phyloP scores from a whole-genome alignment of 2,797 vertebrate species.

The Microcaecilia unicolor region DNA sequence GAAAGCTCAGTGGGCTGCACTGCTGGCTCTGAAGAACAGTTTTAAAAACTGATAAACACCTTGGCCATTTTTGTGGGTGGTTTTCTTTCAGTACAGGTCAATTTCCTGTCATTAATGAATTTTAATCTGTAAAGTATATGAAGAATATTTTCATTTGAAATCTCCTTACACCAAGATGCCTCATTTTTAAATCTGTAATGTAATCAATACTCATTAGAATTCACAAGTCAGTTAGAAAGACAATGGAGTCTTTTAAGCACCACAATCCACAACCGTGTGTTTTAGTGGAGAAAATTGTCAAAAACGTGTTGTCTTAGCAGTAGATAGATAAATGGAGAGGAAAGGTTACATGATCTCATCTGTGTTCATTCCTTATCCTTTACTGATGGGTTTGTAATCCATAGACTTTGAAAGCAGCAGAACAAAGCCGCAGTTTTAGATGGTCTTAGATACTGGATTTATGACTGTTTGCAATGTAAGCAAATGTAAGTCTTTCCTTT shows the following conservation, averaged over 20 bases:
- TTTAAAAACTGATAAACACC: no score
- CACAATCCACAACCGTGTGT: constrained; percentile 31
- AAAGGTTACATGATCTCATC: no score
- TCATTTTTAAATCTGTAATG: constrained; percentile 52
- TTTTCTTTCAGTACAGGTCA: no score
- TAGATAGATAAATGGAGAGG: constrained; percentile 24
- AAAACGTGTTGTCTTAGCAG: constrained; percentile 20
- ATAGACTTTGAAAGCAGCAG: constrained; percentile 44
- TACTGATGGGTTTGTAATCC: constrained; percentile 70
- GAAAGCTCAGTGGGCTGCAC: no score
- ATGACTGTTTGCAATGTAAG: constrained; percentile 62
- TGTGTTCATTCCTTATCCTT: constrained; percentile 57
- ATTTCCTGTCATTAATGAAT: no score
- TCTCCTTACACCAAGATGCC: constrained; percentile 22
- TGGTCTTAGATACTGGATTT: constrained; percentile 74
- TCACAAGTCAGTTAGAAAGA: constrained; percentile 52
- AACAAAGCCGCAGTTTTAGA: constrained; percentile 63
- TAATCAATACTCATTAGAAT: constrained; percentile 61
- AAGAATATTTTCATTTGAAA: constrained; percentile 19
- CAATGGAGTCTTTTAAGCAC: constrained; percentile 52
- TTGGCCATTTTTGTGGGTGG: no score
- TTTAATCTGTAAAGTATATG: no score
- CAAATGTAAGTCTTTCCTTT: no score
- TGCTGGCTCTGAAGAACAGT: no score
- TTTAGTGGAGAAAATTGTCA: constrained; percentile 13